Evolutionary conservation across 2,797 vertebrate species (phyloP), one percentile per base, ranked within the genome.

Genomic region (Chelon labrosus): DNA sequence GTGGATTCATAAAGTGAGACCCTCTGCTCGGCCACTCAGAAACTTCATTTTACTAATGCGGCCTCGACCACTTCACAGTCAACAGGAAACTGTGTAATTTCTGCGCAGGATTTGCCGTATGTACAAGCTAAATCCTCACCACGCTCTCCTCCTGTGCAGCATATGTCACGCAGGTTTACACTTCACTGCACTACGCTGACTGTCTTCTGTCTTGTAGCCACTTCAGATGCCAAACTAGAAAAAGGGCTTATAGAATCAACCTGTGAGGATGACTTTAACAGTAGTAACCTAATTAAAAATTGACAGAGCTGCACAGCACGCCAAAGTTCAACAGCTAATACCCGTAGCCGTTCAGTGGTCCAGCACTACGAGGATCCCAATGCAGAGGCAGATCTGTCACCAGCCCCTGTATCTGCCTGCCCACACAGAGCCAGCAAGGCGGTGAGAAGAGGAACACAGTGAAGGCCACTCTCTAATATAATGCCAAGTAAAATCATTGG

Each of bases 381-480:
- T 19, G 62, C 50, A 76, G 75, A 76, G 54, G 55, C 41, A 11
- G 46, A 60, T 44, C 73, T 22, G 37, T 8, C 52, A 52, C 51
- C 69, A 54, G 56, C 56, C 19, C 71, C 66, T 63, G 65, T 8
- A 62, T 64, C 70, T n/a, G 49, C 31, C 82, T 63, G 67, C 82
- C 79, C 68, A 85, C 83, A 22, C 68, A 70, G 17, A 75, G 10
- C 20, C 71, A 74, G 47, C 13, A 31, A 52, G 17, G 53, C 42
- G 7, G 39, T 31, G 20, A 80, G 52, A 60, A 79, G 71, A 73
- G 10, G 37, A 39, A 66, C 49, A 35, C 42, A 9, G 47, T 56
- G 69, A 87, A 85, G 80, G 89, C 79, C 76, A 50, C 62, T 50
- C 41, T 65, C 64, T 47, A 63, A 70, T 47, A 56, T 64, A 75